A percentile compares a stretch with the other conserved stretches of the same genome.
phyloP scores from a whole-genome alignment of 2,888 invertebrate genomes.

The Microplitis manilae region DNA sequence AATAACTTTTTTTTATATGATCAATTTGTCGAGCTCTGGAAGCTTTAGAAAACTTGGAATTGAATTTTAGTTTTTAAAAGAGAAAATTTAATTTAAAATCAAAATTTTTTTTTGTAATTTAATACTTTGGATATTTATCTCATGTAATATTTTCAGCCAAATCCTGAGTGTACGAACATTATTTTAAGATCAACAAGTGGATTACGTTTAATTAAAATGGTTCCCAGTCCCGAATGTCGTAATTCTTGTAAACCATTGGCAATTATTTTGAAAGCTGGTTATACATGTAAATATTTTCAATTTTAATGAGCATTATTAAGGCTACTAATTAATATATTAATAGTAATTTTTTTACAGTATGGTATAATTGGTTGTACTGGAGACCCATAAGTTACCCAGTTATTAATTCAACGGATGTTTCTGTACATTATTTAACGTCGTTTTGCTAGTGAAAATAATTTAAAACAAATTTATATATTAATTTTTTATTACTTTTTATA shows the following conservation, averaged over 20 bases:
- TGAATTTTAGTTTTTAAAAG: too few species aligned
- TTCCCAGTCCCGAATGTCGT: constrained; percentile 85
- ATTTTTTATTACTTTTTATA: constrained; percentile 31
- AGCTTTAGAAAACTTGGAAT: too few species aligned
- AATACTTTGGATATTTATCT: constrained; percentile 21
- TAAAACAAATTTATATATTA: constrained; percentile 22
- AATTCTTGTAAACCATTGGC: constrained; percentile 81
- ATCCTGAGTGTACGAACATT: constrained; percentile 87
- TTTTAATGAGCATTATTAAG: too few species aligned
- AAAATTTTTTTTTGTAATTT: too few species aligned
- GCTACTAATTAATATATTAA: not conserved
- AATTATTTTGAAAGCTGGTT: constrained; percentile 79
- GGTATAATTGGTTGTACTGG: constrained; percentile 91
- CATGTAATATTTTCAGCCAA: constrained; percentile 73
- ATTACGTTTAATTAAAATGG: constrained; percentile 79
- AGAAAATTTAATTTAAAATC: too few species aligned
- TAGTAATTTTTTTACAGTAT: constrained; percentile 74
- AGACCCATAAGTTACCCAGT: constrained; percentile 79
- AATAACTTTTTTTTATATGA: too few species aligned
- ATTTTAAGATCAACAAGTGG: constrained; percentile 84
- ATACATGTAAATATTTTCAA: constrained; percentile 81
- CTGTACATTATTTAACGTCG: constrained; percentile 81
- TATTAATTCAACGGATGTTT: constrained; percentile 75
- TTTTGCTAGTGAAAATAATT: constrained; percentile 75
- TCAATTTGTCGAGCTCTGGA: too few species aligned